phyloP scores from a whole-genome alignment of 2,888 invertebrate species.

The Sthenelais limicola region DNA sequence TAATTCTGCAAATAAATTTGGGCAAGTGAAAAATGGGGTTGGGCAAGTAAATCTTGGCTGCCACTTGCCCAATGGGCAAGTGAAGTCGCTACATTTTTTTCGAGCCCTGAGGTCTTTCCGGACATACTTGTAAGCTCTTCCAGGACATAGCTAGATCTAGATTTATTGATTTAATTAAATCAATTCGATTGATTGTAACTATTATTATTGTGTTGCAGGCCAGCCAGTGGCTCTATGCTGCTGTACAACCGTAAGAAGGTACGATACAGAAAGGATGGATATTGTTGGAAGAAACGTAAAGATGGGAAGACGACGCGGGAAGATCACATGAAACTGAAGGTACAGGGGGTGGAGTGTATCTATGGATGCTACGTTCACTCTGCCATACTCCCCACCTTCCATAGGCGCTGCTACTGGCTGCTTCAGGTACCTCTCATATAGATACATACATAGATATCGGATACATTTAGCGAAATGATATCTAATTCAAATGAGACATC shows the following conservation, averaged over 20 bases:
- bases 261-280: conserved; percentile 95
- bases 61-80: too few species aligned
- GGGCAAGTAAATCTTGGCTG: too few species aligned
- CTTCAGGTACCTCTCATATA: conserved; percentile 81
- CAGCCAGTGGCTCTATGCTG: conserved; percentile 96
- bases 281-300: conserved; percentile 98
- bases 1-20: too few species aligned
- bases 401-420: conserved; percentile 98
- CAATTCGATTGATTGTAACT: background rate
- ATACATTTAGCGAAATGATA: too few species aligned
- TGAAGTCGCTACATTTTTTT: too few species aligned
- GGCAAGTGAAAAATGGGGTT: too few species aligned
- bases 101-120: too few species aligned
- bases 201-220: conserved; percentile 80
- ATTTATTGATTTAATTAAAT: background rate
- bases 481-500: too few species aligned
- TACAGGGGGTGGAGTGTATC: conserved; percentile 92
- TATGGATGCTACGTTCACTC: conserved; percentile 99
- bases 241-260: conserved; percentile 95
- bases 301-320: conserved; percentile 98
- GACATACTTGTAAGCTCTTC: too few species aligned
- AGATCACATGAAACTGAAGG: conserved; percentile 99
- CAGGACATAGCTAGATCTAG: too few species aligned
- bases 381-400: conserved; percentile 97
- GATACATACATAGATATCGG: too few species aligned